Conservation (phyloP, 2,797 vertebrate genomes). For the Rhinatrema bivittatum region DNA sequence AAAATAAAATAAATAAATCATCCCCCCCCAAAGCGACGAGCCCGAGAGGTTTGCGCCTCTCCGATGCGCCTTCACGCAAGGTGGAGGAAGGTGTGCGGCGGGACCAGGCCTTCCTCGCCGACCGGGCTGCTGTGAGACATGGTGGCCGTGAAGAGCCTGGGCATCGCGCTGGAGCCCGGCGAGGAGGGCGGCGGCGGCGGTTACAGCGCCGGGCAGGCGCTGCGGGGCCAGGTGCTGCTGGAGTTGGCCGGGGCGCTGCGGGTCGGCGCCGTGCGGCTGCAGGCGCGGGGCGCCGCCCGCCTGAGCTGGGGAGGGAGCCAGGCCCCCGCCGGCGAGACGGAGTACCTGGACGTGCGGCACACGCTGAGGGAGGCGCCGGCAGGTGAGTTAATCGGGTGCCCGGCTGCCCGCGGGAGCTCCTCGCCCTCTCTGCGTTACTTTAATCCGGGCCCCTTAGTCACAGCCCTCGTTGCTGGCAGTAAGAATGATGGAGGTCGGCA, state of each 20-base stretch:
- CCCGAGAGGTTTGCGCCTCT: no score
- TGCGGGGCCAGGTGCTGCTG: conserved; percentile 57
- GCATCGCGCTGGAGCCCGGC: conserved; percentile 47
- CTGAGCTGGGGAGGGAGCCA: conserved; percentile 33
- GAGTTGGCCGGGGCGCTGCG: conserved; percentile 39
- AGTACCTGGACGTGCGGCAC: conserved; percentile 49
- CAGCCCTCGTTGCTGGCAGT: no score
- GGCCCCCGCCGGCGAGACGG: conserved; percentile 30
- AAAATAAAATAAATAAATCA: no score
- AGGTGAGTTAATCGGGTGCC: conserved; percentile 53
- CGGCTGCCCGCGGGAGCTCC: rapidly evolving
- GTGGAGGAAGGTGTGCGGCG: no score
- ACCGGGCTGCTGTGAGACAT: not conserved
- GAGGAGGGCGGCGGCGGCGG: conserved; percentile 28
- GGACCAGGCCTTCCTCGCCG: not conserved
- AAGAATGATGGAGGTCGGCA: no score
- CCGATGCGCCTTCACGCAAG: no score
- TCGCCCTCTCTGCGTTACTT: not conserved
- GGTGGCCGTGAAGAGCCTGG: conserved; percentile 37
- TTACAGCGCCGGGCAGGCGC: conserved; percentile 53
- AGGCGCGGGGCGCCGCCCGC: conserved; percentile 51
- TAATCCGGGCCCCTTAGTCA: no score
- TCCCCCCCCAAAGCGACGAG: no score
- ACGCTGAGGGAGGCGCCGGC: conserved; percentile 29
- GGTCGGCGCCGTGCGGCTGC: conserved; percentile 43